Evolutionary conservation across 2,888 invertebrate genomes (phyloP), one percentile per base, ranked within the genome.

Genomic region (Neocrepidodera transversa): DNA sequence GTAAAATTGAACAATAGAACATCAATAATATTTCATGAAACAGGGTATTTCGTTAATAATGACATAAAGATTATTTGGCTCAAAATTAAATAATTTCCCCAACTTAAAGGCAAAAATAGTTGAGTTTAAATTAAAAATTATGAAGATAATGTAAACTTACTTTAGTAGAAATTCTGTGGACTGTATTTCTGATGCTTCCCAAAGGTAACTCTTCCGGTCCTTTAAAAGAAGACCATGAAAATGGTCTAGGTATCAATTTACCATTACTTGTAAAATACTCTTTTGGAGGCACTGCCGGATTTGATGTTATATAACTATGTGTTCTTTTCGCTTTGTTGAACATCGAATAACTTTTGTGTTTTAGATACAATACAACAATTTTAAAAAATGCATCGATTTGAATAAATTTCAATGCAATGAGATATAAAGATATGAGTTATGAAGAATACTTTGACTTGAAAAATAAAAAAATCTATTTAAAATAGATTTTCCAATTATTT

Each of bases 201-300:
- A 45, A 14, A 14, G 18, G 13, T 4, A 45, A 26, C 26, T 45
- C 28, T 13, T 8, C 14, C 3, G 45, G 18, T 10, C 23, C 20
- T 14, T 14, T 26, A 17, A 36, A 16, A 20, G 45, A 20, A 18
- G 58, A 58, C 58, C 58, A 58, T 10, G 58, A 47, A 2, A 20
- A n/a, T 4, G 58, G 58, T 18, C 58, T 47, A 1, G 51, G 16
- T 4, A 35, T 17, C n/a, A 47, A 28, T 52, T 52, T 58, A 28
- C 26, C 52, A 43, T 52, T 58, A n/a, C 32, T 58, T 20, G 45
- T 52, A 36, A 52, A 45, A 20, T 35, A 58, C 10, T 58, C 52
- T 20, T n/a, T 23, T n/a, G 26, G 35, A 13, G 43, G 45, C 23
- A 40, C 20, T 1, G 50, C 36, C 14, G 51, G 28, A 35, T 51